Evolutionary conservation across 2,797 vertebrate species (phyloP).

Genomic region (Capromys pilorides): DNA sequence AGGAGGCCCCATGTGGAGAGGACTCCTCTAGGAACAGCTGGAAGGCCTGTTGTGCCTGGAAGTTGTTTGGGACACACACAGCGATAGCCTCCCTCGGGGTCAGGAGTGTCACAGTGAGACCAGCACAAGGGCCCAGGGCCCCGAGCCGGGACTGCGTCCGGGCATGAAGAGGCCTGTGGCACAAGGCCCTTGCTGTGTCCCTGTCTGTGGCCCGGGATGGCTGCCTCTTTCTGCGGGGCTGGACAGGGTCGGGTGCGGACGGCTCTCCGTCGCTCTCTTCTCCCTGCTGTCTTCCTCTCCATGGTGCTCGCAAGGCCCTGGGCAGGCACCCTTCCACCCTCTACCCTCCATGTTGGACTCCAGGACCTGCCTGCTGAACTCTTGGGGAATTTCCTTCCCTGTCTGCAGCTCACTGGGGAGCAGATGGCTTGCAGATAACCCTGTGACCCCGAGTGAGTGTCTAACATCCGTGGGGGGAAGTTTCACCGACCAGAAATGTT

Average conservation of each 20-base stretch:
- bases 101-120: no score
- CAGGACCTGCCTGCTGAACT: background rate
- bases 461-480: background rate
- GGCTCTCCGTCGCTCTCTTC: no score
- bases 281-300: background rate
- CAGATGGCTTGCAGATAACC: constrained; percentile 58
- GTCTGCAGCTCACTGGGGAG: constrained; percentile 47
- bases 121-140: background rate
- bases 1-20: fast-evolving
- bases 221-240: background rate
- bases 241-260: background rate
- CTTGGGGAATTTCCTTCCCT: background rate
- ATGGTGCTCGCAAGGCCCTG: background rate
- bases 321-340: background rate
- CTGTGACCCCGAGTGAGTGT: background rate
- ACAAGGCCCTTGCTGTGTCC: background rate
- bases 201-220: background rate
- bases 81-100: background rate
- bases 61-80: background rate
- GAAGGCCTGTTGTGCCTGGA: background rate
- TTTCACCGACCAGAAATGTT: background rate
- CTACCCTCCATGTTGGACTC: background rate
- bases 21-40: background rate
- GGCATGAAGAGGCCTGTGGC: background rate
- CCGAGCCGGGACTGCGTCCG: no score